Evolutionary conservation across 2,797 vertebrate genomes (phyloP), one percentile per base, ranked within the genome.

Genomic region (Amazona finschi): DNA sequence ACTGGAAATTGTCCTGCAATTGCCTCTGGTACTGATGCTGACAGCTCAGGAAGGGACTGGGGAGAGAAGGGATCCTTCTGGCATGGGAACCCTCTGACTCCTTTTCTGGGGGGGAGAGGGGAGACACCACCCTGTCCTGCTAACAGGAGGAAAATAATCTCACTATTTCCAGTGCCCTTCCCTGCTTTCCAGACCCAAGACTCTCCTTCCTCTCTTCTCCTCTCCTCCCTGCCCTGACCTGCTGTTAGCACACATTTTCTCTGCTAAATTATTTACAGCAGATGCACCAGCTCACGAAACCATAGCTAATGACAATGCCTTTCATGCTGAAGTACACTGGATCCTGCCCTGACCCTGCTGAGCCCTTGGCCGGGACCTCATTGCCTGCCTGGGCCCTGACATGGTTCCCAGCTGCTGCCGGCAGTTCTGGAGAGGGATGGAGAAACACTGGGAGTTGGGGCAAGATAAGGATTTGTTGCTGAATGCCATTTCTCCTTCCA

Each of bases 1-100:
- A 96, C 94, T 96, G 96, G 95, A 96, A 95, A 93, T 78, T 87
- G 90, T 97, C 96, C 95, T 90, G 58, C 64, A 73, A 70, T 96
- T 95, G 96, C 96, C 92, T 93, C 89, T 79, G 90, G 89, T 90
- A 94, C 90, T 14, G 21, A 92, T 82, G 87, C 80, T 96, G 96
- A 96, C 94, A 96, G 94, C 95, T 96, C 5, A 31, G 89, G 87
- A 94, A 74, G 49, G 85, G 74, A 93, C 64, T 36, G 46, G 62
- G 39, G 61, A 89, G 31, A 27, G 62, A 67, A 67, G 43, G 52
- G 85, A 78, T 67, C 78, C 60, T 70, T 30, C 1, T 43, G 87
- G 89, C 92, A 88, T 92, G 93, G 80, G 92, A 93, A 93, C 50
- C 80, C 64, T 78, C 90, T 87, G 92, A 95, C 94, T 96, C 52